Conservation (phyloP, 2,888 invertebrate species). For the Ochropleura leucogaster region DNA sequence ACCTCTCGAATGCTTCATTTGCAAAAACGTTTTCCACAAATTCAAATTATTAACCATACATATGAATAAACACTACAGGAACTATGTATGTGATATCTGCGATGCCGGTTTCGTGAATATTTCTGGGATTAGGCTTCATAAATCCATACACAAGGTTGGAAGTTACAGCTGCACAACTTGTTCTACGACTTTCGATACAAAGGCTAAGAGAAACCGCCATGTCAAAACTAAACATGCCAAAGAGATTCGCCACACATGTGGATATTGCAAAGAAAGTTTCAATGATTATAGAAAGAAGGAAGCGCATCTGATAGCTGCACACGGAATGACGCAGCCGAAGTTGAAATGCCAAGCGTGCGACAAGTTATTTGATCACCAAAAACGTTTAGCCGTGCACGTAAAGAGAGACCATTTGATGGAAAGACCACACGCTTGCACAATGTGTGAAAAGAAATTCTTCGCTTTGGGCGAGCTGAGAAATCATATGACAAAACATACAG, state of each 20-base stretch:
- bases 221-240: slow-evolving; percentile 65
- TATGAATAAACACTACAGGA: slow-evolving; percentile 67
- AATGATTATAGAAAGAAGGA: slow-evolving; percentile 81
- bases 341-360: slow-evolving; percentile 85
- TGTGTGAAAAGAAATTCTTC: slow-evolving; percentile 55
- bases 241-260: slow-evolving; percentile 72
- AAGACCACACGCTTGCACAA: slow-evolving; percentile 57
- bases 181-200: slow-evolving; percentile 70
- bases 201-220: slow-evolving; percentile 70
- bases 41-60: slow-evolving; percentile 46
- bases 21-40: slow-evolving; percentile 40
- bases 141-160: slow-evolving; percentile 76
- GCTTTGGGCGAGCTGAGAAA: slow-evolving; percentile 74
- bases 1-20: slow-evolving; percentile 39
- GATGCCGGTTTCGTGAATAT: slow-evolving; percentile 78
- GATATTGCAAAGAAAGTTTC: slow-evolving; percentile 77
- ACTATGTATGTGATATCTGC: slow-evolving; percentile 77
- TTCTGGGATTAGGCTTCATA: slow-evolving; percentile 62
- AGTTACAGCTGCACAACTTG: slow-evolving; percentile 70
- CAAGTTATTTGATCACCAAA: slow-evolving; percentile 83
- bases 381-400: slow-evolving; percentile 84
- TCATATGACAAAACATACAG: slow-evolving; percentile 82
- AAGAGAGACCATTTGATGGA: slow-evolving; percentile 75
- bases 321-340: slow-evolving; percentile 70
- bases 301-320: slow-evolving; percentile 76